A percentile compares a stretch with the other conserved stretches of the same genome.
These are phyloP conservation scores for Coryphaenoides rupestris DNA, from an alignment of 2,113 vertebrate genomes.

Conservation along the genomic window DNA sequence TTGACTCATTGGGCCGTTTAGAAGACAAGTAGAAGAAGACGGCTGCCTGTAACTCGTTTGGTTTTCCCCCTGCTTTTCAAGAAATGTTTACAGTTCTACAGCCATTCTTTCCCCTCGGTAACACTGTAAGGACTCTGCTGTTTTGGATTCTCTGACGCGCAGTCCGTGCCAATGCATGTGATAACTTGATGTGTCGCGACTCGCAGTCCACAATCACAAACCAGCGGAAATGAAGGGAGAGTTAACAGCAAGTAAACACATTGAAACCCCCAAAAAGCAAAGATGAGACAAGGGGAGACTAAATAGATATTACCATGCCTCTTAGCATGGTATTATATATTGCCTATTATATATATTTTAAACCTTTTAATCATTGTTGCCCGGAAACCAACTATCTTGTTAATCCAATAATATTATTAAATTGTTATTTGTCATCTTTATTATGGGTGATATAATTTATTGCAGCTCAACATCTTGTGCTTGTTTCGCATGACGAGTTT, in stretches of 20 bases:
- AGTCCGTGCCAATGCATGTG: constrained; percentile 40
- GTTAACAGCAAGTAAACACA: constrained; percentile 1
- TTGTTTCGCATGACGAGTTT: no score
- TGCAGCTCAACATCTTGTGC: no score
- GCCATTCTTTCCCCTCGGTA: constrained; percentile 9
- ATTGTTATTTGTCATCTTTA: no score
- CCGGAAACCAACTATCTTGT: no score
- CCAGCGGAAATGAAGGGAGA: no score
- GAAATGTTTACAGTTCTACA: constrained; percentile 59
- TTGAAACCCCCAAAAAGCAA: constrained; percentile 16
- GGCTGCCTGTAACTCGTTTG: constrained; percentile 1
- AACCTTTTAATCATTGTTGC: no score
- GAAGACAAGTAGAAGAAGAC: constrained; percentile 35
- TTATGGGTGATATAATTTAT: no score
- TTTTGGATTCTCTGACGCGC: constrained; percentile 42
- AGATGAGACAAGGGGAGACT: not conserved
- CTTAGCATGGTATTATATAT: no score
- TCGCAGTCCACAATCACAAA: constrained; percentile 11
- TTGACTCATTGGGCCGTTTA: constrained; percentile 43
- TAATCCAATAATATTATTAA: no score
- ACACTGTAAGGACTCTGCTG: constrained; percentile 18
- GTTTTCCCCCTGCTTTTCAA: constrained; percentile 14
- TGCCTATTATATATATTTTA: no score
- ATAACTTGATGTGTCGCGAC: constrained; percentile 17
- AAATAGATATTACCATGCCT: no score